Evolutionary conservation across 1,140 invertebrate genomes (phyloP).

Genomic region (Drosophila nebulosa): DNA sequence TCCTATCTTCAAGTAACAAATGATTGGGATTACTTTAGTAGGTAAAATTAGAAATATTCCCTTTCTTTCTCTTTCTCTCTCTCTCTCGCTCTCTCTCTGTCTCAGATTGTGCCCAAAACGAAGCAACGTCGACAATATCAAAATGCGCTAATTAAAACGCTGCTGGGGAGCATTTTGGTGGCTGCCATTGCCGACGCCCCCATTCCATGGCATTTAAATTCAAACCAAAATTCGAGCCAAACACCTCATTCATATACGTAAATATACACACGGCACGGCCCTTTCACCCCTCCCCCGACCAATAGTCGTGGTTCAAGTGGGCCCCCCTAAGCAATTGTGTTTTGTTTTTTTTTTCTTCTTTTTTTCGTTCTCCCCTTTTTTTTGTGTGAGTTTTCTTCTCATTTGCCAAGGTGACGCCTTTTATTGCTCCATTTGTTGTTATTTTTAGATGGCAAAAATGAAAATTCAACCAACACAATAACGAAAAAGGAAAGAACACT

Average conservation of each 20-base stretch:
- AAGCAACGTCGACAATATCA: neutral
- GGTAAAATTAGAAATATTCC: too few relatives aligned
- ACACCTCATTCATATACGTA: slow-evolving; percentile 37
- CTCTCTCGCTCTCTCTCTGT: neutral
- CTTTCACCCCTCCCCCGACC: neutral
- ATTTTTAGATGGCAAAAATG: slow-evolving; percentile 54
- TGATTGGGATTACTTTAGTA: neutral
- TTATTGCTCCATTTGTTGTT: slow-evolving; percentile 60
- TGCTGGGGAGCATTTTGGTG: slow-evolving; percentile 61
- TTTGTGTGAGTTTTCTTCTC: slow-evolving; percentile 9
- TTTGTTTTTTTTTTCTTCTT: slow-evolving; percentile 13
- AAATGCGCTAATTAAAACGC: slow-evolving; percentile 54
- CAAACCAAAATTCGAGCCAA: slow-evolving; percentile 2
- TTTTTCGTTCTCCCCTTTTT: slow-evolving; percentile 8
- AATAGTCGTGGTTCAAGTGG: slow-evolving; percentile 43
- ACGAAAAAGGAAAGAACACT: slow-evolving; percentile 20
- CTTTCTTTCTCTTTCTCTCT: neutral
- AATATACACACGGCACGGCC: too few relatives aligned
- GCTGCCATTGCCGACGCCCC: neutral
- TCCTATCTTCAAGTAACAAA: neutral
- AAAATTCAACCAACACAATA: slow-evolving; percentile 3
- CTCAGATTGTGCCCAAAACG: neutral
- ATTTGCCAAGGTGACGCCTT: slow-evolving; percentile 74
- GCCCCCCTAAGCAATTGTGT: neutral
- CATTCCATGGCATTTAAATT: too few relatives aligned